Conservation (phyloP, 1,140 invertebrate genomes). For the Orchesella cincta region DNA sequence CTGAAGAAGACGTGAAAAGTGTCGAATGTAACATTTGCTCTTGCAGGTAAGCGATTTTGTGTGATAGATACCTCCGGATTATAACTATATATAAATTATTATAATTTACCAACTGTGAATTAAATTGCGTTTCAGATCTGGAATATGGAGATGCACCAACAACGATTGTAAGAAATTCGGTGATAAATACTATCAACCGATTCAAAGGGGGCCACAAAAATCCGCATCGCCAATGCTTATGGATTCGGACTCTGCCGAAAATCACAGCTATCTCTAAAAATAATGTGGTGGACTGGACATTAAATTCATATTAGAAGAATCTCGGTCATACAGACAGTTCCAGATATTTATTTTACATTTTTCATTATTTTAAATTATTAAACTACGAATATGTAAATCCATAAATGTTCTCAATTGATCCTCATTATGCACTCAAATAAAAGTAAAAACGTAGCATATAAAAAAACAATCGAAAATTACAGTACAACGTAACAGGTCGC, state of each 20-base stretch:
- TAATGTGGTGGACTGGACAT: no score
- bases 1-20: slow-evolving; percentile 47
- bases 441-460: not conserved
- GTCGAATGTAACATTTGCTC: slow-evolving; percentile 47
- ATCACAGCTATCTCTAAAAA: slow-evolving; percentile 16
- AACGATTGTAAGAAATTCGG: slow-evolving; percentile 46
- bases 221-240: not conserved
- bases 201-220: not conserved
- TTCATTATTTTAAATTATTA: slow-evolving; percentile 12
- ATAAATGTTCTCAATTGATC: not conserved
- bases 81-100: not conserved
- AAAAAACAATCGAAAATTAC: not conserved
- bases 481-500: not conserved
- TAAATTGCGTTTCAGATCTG: slow-evolving; percentile 14
- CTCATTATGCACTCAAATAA: not conserved
- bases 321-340: no score
- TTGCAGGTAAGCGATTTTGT: slow-evolving; percentile 26
- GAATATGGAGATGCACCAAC: slow-evolving; percentile 45
- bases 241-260: slow-evolving; percentile 16
- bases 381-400: not conserved
- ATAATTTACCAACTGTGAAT: not conserved
- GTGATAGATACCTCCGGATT: not conserved
- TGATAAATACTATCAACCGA: slow-evolving; percentile 35
- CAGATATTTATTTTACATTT: not conserved
- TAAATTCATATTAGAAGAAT: no score